These are phyloP conservation scores for Brachystomella parvula DNA, from an alignment of 1,140 invertebrate species.

Conservation along the genomic window DNA sequence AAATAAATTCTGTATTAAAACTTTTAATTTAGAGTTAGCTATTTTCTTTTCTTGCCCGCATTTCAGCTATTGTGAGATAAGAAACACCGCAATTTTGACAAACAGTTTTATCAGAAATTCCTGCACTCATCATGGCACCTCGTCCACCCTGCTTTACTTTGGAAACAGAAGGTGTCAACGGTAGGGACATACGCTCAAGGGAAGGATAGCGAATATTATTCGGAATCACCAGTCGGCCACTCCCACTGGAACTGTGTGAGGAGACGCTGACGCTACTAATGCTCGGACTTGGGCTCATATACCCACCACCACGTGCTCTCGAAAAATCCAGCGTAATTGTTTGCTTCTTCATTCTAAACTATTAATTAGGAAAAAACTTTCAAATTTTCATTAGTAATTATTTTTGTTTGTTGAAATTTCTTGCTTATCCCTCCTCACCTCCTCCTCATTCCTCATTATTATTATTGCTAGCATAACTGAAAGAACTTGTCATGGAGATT, in stretches of 20 bases:
- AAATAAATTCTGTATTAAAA: not conserved
- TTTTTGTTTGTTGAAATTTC: no score
- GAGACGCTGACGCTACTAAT: no score
- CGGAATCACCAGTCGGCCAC: not conserved
- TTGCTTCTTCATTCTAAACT: slow-evolving; percentile 1
- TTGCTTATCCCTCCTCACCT: no score
- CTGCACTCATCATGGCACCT: not conserved
- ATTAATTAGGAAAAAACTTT: not conserved
- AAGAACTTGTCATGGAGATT: no score
- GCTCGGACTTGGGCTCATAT: not conserved
- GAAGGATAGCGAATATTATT: not conserved
- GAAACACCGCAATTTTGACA: slow-evolving; percentile 22
- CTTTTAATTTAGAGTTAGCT: not conserved
- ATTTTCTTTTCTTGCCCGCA: not conserved
- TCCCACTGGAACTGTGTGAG: not conserved
- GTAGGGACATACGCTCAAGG: not conserved
- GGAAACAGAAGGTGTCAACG: not conserved
- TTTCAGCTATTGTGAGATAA: slow-evolving; percentile 17
- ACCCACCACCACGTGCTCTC: not conserved
- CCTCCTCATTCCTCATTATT: no score
- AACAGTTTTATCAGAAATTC: not conserved
- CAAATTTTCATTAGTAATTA: not conserved
- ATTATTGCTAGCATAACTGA: no score
- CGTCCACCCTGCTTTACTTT: not conserved
- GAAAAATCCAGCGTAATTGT: not conserved